phyloP scores from a whole-genome alignment of 2,113 vertebrate species.

The Odobenus rosmarus region DNA sequence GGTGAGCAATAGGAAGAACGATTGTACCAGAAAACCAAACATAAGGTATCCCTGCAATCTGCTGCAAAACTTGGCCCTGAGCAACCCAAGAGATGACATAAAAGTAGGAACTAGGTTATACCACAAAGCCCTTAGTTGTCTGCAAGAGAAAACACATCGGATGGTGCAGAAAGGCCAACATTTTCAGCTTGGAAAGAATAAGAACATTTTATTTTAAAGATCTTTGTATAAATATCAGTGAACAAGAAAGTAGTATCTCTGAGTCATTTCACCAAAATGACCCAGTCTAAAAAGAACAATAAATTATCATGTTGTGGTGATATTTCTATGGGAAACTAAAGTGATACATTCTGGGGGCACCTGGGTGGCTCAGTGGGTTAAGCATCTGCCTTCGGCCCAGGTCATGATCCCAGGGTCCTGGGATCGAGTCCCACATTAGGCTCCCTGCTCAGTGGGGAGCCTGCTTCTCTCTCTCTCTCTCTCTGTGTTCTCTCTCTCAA shows the following conservation, averaged over 20 bases:
- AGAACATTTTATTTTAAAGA: background rate
- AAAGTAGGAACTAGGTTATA: background rate
- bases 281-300: background rate
- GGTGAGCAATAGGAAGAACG: background rate
- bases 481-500: background rate
- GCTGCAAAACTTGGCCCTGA: too few relatives aligned
- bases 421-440: background rate
- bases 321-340: background rate
- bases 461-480: background rate
- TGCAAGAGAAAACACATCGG: background rate
- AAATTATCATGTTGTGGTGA: background rate
- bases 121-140: background rate
- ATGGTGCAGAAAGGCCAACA: background rate
- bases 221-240: background rate
- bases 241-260: background rate
- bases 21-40: background rate
- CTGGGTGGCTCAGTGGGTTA: background rate
- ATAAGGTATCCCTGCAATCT: background rate
- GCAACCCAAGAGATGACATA: rapidly evolving
- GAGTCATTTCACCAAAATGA: background rate
- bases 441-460: background rate
- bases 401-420: background rate
- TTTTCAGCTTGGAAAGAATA: background rate
- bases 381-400: background rate
- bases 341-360: background rate